Evolutionary conservation across 2,113 vertebrate genomes (phyloP).

Genomic region (Barbus barbus): DNA sequence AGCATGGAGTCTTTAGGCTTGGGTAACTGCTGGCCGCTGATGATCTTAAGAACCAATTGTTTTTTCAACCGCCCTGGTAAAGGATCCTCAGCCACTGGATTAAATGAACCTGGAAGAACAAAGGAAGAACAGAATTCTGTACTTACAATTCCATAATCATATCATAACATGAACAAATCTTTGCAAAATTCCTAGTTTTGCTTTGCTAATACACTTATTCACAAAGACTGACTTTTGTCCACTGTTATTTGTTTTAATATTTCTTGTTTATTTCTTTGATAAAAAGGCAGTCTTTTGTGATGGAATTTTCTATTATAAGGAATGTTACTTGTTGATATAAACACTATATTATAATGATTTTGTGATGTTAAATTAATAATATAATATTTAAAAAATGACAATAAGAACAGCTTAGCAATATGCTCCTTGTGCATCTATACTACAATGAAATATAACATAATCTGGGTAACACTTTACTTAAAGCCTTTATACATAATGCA

Average conservation of each 20-base stretch:
- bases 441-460: no score
- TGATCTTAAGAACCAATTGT: slow-evolving; percentile 89
- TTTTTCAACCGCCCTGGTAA: slow-evolving; percentile 89
- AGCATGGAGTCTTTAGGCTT: slow-evolving; percentile 96
- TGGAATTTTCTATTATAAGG: background rate
- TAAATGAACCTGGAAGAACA: slow-evolving; percentile 82
- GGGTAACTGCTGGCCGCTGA: slow-evolving; percentile 96
- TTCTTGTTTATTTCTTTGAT: background rate
- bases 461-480: no score
- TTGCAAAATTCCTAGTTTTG: no score
- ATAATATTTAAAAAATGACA: no score
- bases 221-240: no score
- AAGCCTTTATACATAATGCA: no score
- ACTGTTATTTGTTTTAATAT: background rate
- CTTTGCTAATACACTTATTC: no score
- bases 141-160: background rate
- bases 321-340: background rate
- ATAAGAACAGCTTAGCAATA: no score
- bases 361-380: no score
- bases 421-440: no score
- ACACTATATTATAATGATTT: no score
- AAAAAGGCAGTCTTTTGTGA: background rate
- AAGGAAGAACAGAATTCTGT: background rate
- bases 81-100: slow-evolving; percentile 88
- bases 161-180: no score